Percentiles rank a stretch among this genome's conserved stretches.
Conservation (phyloP, 2,113 vertebrate genomes). For the Saguinus midas region DNA sequence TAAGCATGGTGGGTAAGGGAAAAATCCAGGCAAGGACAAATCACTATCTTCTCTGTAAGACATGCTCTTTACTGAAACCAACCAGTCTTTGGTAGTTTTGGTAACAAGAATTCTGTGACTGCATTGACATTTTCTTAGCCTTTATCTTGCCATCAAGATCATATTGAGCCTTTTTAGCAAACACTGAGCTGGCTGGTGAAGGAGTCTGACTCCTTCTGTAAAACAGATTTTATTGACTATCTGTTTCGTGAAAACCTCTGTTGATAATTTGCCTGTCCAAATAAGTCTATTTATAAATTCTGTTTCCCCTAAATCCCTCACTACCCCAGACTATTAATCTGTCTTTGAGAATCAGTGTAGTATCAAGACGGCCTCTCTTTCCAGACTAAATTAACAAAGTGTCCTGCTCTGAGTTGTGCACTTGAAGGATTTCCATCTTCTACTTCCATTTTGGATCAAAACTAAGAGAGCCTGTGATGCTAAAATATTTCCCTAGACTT, state of each 20-base stretch:
- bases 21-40: not conserved
- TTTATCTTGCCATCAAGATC: not conserved
- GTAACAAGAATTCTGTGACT: not conserved
- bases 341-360: not conserved
- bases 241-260: not conserved
- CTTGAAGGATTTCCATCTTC: not conserved
- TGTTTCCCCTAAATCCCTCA: not conserved
- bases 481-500: not conserved
- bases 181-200: not conserved
- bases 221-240: not conserved
- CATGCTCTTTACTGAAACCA: not conserved
- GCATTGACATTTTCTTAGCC: not conserved
- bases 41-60: not conserved
- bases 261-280: not conserved
- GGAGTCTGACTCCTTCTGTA: not conserved
- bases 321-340: not conserved
- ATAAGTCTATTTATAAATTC: not conserved
- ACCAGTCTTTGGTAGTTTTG: not conserved
- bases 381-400: not conserved
- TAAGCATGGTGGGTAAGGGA: not conserved
- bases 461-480: not conserved
- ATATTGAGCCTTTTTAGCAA: not conserved
- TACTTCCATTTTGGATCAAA: not conserved
- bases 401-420: not conserved
- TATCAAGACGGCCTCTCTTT: not conserved